These are phyloP conservation scores for Agapetus fuscipes DNA, from an alignment of 2,888 invertebrate genomes.

Conservation along the genomic window DNA sequence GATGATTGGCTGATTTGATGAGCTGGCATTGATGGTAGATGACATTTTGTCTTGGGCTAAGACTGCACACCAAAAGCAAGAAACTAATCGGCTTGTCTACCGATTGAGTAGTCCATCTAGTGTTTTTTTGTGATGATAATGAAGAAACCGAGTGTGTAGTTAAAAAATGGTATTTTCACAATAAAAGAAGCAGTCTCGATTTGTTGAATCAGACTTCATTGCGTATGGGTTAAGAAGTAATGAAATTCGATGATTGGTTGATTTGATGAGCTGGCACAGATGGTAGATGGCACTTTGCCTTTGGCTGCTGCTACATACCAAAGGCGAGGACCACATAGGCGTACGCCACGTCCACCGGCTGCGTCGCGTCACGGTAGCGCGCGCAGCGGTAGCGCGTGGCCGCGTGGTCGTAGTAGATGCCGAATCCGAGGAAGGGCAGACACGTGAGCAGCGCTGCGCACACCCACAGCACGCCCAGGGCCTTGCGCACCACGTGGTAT, in stretches of 20 bases:
- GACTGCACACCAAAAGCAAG: no score
- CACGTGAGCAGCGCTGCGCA: conserved; percentile 62
- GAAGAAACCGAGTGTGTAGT: no score
- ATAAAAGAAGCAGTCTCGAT: no score
- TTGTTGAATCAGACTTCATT: no score
- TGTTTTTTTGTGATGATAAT: no score
- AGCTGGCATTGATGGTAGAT: no score
- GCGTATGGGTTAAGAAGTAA: no score
- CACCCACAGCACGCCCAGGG: conserved; percentile 59
- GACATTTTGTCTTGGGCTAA: no score
- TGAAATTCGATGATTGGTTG: background rate
- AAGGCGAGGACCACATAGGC: conserved; percentile 66
- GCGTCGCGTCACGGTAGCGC: conserved; percentile 62
- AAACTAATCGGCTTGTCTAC: no score
- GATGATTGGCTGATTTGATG: no score
- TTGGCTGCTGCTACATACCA: conserved; percentile 49
- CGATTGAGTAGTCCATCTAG: no score
- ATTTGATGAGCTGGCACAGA: background rate
- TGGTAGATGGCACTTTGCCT: conserved; percentile 1
- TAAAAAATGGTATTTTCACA: no score
- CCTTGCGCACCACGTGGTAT: conserved; percentile 61
- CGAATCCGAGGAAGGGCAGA: conserved; percentile 65
- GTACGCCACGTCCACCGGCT: conserved; percentile 57
- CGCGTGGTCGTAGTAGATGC: conserved; percentile 54
- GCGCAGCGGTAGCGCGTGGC: conserved; percentile 42